Evolutionary conservation across 2,888 invertebrate genomes (phyloP).

Genomic region (Sinhomidia bicolor): DNA sequence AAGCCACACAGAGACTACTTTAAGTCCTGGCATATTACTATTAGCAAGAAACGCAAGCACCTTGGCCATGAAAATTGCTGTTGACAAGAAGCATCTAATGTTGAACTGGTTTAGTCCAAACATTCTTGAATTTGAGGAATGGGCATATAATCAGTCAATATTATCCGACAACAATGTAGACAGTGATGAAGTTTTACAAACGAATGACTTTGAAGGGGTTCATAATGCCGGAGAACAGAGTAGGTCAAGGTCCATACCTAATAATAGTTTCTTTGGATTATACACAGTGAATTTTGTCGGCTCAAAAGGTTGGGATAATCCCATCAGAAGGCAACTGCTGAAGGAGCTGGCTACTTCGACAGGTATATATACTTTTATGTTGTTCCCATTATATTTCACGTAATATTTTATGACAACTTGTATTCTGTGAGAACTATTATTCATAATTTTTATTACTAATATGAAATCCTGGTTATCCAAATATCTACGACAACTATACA

Average conservation of each 20-base stretch:
- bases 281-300: conserved; percentile 78
- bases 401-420: no score
- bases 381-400: background rate
- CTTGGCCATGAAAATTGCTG: conserved; percentile 72
- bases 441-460: no score
- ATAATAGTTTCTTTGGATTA: conserved; percentile 73
- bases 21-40: conserved; percentile 73
- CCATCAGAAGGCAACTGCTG: conserved; percentile 74
- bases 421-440: no score
- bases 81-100: conserved; percentile 68
- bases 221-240: background rate
- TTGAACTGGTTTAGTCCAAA: conserved; percentile 76
- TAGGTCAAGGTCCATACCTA: background rate
- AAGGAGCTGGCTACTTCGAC: conserved; percentile 70
- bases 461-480: no score
- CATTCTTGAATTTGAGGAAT: conserved; percentile 75
- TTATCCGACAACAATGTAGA: background rate
- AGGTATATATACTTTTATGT: conserved; percentile 61
- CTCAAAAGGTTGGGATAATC: conserved; percentile 78
- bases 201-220: background rate
- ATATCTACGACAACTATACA: no score
- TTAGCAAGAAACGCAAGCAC: conserved; percentile 74
- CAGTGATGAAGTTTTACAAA: conserved; percentile 5
- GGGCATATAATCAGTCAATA: conserved; percentile 42
- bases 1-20: background rate